Evolutionary conservation across 2,113 vertebrate genomes (phyloP).

Genomic region (Notechis scutatus): DNA sequence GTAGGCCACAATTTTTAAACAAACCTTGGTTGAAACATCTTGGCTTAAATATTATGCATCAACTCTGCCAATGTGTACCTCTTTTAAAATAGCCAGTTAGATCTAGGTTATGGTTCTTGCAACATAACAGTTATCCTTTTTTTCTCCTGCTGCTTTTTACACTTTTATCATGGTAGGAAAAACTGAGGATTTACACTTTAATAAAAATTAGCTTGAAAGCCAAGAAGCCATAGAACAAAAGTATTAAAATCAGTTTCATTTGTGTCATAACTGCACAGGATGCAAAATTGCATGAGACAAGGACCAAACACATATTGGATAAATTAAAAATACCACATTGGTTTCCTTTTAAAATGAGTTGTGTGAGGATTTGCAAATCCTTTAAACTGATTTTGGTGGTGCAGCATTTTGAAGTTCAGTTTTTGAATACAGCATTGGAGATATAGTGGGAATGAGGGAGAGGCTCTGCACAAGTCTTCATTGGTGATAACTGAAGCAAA

Average conservation of each 20-base stretch:
- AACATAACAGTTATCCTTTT: neutral
- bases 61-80: neutral
- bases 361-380: neutral
- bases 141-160: neutral
- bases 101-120: neutral
- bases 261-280: neutral
- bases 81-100: neutral
- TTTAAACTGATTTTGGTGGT: neutral
- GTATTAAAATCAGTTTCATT: neutral
- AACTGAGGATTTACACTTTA: neutral
- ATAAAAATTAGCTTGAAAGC: neutral
- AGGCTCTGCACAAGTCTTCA: rapidly evolving
- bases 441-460: rapidly evolving
- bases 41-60: neutral
- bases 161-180: neutral
- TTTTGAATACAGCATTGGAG: neutral
- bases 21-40: neutral
- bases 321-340: neutral
- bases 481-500: slow-evolving; percentile 23
- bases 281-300: neutral
- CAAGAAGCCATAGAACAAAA: neutral
- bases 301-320: neutral
- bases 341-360: neutral
- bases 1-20: neutral
- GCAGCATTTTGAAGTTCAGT: neutral